Conservation (phyloP, 2,888 invertebrate species). For the Tachystola acroxantha region DNA sequence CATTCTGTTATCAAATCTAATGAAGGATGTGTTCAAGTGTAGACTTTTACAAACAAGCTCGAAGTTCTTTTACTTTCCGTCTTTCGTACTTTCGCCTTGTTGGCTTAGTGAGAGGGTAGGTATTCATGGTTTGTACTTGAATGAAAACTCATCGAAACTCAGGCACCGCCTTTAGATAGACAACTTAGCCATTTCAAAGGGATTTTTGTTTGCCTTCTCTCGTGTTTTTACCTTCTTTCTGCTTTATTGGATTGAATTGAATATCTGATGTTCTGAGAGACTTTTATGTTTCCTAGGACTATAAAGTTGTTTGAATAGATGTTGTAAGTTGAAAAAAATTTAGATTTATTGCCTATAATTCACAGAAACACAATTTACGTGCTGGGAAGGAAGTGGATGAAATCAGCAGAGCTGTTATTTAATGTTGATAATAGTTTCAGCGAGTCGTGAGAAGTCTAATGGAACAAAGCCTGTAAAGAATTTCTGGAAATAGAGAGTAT, state of each 20-base stretch:
- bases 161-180: neutral
- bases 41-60: neutral
- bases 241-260: neutral
- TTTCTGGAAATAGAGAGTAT: too few species aligned
- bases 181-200: neutral
- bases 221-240: neutral
- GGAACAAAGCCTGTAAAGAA: too few species aligned
- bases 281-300: neutral
- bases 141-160: neutral
- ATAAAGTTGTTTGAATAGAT: too few species aligned
- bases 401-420: too few species aligned
- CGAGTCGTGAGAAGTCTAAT: too few species aligned
- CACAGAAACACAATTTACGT: too few species aligned
- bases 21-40: conserved; percentile 3
- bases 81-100: conserved; percentile 1
- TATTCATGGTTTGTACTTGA: neutral
- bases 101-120: conserved; percentile 1
- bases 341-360: too few species aligned
- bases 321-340: too few species aligned
- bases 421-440: too few species aligned
- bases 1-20: conserved; percentile 2
- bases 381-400: too few species aligned
- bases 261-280: neutral
- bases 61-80: conserved; percentile 1
- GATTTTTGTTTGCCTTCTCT: neutral